A percentile compares a stretch with the other conserved stretches of the same genome.
phyloP scores from a whole-genome alignment of 2,113 vertebrate genomes.

The Salvelinus namaycush region DNA sequence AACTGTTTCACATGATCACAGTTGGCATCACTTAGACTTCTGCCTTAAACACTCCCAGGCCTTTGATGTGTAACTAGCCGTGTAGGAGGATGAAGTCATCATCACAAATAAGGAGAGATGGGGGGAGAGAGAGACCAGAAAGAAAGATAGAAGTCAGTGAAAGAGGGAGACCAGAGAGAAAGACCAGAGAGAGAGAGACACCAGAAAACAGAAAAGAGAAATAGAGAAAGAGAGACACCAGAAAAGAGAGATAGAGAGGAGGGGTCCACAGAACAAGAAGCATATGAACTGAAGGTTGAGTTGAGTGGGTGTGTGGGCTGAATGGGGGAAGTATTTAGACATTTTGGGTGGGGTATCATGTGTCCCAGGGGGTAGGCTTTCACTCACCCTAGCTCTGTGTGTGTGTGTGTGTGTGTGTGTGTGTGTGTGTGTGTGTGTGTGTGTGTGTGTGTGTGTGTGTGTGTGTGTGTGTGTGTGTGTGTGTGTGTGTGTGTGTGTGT shows the following conservation, averaged over 20 bases:
- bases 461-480: no score
- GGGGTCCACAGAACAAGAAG: background rate
- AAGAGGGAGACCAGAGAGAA: background rate
- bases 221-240: no score
- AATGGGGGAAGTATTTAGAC: conserved; percentile 21
- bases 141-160: background rate
- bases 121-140: background rate
- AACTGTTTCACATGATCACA: background rate
- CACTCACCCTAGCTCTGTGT: background rate
- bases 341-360: conserved; percentile 13
- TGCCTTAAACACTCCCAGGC: background rate
- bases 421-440: no score
- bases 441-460: no score
- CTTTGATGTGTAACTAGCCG: background rate
- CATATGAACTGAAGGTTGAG: background rate
- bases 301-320: conserved; percentile 2
- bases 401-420: no score
- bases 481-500: no score
- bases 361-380: conserved; percentile 21
- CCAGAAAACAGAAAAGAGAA: no score
- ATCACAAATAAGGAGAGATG: background rate
- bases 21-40: background rate
- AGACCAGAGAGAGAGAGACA: no score
- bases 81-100: background rate
- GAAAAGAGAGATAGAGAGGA: background rate